Base-by-base conservation (phyloP, 2,888 invertebrate species). In the Meliscaeva auricollis region DNA sequence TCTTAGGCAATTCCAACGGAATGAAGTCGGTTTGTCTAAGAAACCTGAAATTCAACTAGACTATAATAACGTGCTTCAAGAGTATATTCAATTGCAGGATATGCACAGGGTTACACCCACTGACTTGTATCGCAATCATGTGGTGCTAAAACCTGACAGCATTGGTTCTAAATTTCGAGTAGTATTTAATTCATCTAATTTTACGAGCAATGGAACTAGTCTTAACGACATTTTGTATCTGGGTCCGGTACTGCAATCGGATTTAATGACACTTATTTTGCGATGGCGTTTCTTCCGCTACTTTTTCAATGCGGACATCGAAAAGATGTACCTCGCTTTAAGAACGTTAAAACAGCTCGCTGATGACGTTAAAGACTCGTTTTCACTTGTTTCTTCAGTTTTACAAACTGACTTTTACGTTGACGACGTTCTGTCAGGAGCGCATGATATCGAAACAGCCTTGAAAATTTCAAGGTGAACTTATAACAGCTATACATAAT, bases 191-290 rank as follows among this genome's bases (percentile, higher is more conserved):
- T 88, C 87, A 0, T 88, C 88, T 1, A 87, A 81, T 0, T 69
- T 82, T 30, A 60, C 88, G 2, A 56, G 79, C 3, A 83, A 88
- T 0, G 79, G 72, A 1, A 9, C n/a, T 0, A 85, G 77, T 22
- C 77, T 60, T 64, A 89, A 87, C 66, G 88, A 73, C 38, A 52
- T 69, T 6, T 52, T 89, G 7, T 52, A 87, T n/a, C 68, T 76
- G 1, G 88, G 88, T 9, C 88, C 88, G 0, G 87, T 77, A 3
- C 77, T 89, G 6, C 89, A 89, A 84, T 46, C 87, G 2, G 88
- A 89, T 44, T 79, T 89, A 7, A 87, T 78, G 9, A 44, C 87
- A 0, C 68, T 89, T 15, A 46, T 88, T 1, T 20, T 88, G 1
- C 50, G 79, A 26, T 88, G 88, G 72, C 76, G 88, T 13, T 70